Evolutionary conservation across 2,888 invertebrate species (phyloP).

Genomic region (Drosophila multiciliata): DNA sequence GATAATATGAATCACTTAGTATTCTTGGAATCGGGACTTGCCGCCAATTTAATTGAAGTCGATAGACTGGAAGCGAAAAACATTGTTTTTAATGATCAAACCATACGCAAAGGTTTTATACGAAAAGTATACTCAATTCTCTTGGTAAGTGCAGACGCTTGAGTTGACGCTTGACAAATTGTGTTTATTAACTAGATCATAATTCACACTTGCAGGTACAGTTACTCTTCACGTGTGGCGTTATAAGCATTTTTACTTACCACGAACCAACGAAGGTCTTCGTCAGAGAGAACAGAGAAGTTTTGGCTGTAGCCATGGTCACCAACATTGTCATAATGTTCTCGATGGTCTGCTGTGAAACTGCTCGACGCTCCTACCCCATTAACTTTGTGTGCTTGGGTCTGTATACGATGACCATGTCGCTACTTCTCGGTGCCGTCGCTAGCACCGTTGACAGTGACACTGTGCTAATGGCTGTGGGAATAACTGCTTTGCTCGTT

Average conservation of each 20-base stretch:
- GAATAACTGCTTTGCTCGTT: slow-evolving; percentile 92
- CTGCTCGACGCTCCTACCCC: slow-evolving; percentile 92
- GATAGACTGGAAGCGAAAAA: slow-evolving; percentile 80
- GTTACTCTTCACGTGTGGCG: slow-evolving; percentile 90
- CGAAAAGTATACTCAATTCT: slow-evolving; percentile 83
- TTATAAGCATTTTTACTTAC: slow-evolving; percentile 91
- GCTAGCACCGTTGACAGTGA: slow-evolving; percentile 87
- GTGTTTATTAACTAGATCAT: slow-evolving; percentile 60
- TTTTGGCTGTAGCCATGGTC: slow-evolving; percentile 49
- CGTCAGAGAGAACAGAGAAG: slow-evolving; percentile 75
- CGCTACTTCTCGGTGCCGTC: slow-evolving; percentile 90
- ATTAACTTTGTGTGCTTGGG: slow-evolving; percentile 93
- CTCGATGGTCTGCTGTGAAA: slow-evolving; percentile 93
- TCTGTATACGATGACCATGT: slow-evolving; percentile 92
- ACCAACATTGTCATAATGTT: slow-evolving; percentile 63
- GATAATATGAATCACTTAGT: neutral
- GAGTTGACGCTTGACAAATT: neutral
- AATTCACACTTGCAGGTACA: slow-evolving; percentile 87
- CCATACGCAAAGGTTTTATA: slow-evolving; percentile 81
- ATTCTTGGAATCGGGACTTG: slow-evolving; percentile 27
- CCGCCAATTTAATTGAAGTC: slow-evolving; percentile 29
- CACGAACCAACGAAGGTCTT: slow-evolving; percentile 87
- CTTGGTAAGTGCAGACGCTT: slow-evolving; percentile 60
- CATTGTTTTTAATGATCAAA: slow-evolving; percentile 76
- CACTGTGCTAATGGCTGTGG: slow-evolving; percentile 92